Percentiles rank a stretch among this genome's conserved stretches.
Conservation (phyloP, 2,888 invertebrate species). For the Leptopilina myrica region DNA sequence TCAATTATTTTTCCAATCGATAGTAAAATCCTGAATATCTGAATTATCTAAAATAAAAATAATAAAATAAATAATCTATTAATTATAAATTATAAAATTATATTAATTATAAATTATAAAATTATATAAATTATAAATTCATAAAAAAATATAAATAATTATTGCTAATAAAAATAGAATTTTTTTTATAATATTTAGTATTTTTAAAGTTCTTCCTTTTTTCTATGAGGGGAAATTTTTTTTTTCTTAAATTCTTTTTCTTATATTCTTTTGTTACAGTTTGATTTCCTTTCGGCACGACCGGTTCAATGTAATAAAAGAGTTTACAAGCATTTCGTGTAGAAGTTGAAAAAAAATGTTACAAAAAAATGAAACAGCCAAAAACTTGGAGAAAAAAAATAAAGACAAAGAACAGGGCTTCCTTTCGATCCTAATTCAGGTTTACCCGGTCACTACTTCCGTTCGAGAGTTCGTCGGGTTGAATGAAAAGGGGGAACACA, state of each 20-base stretch:
- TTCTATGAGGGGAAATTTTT: too few species aligned
- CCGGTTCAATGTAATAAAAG: constrained; percentile 61
- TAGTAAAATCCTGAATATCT: too few species aligned
- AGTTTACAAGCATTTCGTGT: constrained; percentile 64
- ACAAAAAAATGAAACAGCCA: constrained; percentile 28
- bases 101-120: too few species aligned
- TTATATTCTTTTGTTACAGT: constrained; percentile 48
- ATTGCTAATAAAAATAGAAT: too few species aligned
- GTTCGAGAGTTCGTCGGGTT: constrained; percentile 52
- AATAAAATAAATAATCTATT: too few species aligned
- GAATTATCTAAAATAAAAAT: too few species aligned
- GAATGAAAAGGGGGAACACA: not conserved
- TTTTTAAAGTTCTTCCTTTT: too few species aligned
- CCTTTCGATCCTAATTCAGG: constrained; percentile 51
- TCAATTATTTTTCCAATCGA: too few species aligned
- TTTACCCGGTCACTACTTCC: constrained; percentile 61
- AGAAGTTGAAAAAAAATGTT: constrained; percentile 44
- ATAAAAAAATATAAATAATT: too few species aligned
- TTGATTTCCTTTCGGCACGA: constrained; percentile 55
- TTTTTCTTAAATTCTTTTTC: constrained; percentile 40
- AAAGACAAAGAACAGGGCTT: constrained; percentile 34
- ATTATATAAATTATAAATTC: too few species aligned
- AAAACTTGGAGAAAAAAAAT: constrained; percentile 23
- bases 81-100: too few species aligned
- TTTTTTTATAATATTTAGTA: too few species aligned